Conservation (phyloP, 1,140 invertebrate species). For the Maniola jurtina region DNA sequence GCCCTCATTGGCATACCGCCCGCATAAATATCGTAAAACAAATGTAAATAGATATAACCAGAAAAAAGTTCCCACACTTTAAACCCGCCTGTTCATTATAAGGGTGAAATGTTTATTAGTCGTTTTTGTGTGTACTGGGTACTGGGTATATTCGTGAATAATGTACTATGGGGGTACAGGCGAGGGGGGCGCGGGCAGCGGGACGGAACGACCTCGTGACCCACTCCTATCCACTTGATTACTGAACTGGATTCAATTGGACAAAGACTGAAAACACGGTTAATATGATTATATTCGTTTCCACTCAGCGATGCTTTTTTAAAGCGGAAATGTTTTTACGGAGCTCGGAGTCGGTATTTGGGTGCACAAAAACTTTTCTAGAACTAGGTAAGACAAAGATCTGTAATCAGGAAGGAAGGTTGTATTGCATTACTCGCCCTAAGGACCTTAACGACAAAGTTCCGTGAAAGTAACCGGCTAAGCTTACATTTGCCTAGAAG, state of each 20-base stretch:
- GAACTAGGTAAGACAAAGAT: no score
- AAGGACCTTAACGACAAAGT: no score
- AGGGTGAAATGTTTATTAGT: slow-evolving; percentile 38
- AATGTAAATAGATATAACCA: slow-evolving; percentile 6
- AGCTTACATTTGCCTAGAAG: no score
- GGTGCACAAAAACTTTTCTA: neutral
- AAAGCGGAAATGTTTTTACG: neutral
- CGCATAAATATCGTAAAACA: slow-evolving; percentile 20
- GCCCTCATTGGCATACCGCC: slow-evolving; percentile 1
- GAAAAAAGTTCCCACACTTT: slow-evolving; percentile 38
- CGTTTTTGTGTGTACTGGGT: slow-evolving; percentile 22
- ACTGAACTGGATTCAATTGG: slow-evolving; percentile 61
- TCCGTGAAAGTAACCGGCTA: no score
- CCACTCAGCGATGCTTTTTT: neutral
- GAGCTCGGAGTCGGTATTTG: neutral
- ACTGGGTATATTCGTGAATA: slow-evolving; percentile 35
- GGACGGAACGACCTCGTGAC: slow-evolving; percentile 58
- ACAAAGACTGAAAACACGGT: slow-evolving; percentile 60
- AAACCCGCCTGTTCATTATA: slow-evolving; percentile 31
- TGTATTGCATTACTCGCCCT: no score
- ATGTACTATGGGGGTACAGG: slow-evolving; percentile 46
- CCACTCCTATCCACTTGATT: slow-evolving; percentile 62
- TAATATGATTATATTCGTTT: slow-evolving; percentile 56
- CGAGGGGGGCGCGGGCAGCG: slow-evolving; percentile 29
- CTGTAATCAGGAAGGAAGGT: no score